Base-by-base conservation (phyloP, 2,113 vertebrate genomes). In the Asarcornis scutulata region DNA sequence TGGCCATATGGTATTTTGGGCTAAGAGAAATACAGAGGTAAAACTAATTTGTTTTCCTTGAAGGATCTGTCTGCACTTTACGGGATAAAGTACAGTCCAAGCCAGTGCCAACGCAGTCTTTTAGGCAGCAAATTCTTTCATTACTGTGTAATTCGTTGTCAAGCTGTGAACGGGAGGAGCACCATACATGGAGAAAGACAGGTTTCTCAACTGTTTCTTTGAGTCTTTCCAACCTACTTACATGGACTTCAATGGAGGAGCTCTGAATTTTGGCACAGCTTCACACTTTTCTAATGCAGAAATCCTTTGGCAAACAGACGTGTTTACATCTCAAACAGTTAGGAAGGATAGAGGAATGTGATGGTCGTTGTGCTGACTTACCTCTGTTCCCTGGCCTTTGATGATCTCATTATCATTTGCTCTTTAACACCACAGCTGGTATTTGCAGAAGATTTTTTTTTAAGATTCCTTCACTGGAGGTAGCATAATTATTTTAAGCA, bases 131-230 rank as follows among this genome's bases (percentile, higher is more conserved):
- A 53, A 94, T 96, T 85, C 71, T 93, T 97, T 81, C 77, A 78
- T 85, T 96, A 21, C 79, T 95, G 36, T 91, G 90, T 97, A 92
- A 96, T 92, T 92, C 86, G 69, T 71, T 95, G 82, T 95, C 79
- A 44, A 55, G 79, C 93, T 93, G 64, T 52, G 78, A 84, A 56
- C 26, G 1, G 29, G 64, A 95, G 69, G 60, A 96, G 89, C 58
- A 87, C 97, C 97, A 92, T 97, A 97, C 93, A 97, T 95, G 95
- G 97, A 93, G 68, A 97, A 55, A 69, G 88, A 83, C 88, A 89
- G 83, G 95, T 95, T 97, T 95, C 95, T 77, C 58, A 59, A 59
- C n/a, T 81, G 78, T 81, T 68, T 60, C 60, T 76, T 92, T 90
- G 80, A 85, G 72, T 72, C 90, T 91, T 96, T 82, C 27, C 91